Percentiles rank a stretch among this genome's conserved stretches.
Conservation (phyloP, 2,797 vertebrate species). For the Syncerus caffer region DNA sequence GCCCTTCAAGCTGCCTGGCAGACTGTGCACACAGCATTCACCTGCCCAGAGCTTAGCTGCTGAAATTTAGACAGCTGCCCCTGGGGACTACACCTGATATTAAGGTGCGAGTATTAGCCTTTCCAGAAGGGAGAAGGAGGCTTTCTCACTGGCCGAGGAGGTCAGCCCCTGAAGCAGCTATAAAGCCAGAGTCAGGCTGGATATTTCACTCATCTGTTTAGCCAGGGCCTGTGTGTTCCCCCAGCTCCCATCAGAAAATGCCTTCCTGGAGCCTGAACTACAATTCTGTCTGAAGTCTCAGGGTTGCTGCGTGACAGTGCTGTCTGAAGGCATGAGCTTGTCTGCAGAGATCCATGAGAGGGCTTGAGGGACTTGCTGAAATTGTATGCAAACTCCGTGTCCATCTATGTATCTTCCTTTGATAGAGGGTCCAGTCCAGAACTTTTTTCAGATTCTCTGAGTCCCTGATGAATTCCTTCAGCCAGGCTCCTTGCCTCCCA, state of each 20-base stretch:
- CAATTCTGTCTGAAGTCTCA: rapidly evolving
- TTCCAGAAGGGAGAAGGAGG: neutral
- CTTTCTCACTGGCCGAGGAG: neutral
- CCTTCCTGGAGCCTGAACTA: rapidly evolving
- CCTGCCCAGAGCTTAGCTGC: neutral
- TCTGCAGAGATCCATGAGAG: neutral
- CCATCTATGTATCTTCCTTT: neutral
- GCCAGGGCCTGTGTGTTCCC: neutral
- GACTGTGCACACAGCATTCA: neutral
- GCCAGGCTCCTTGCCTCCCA: too few relatives aligned
- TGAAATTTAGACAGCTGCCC: conserved; percentile 7
- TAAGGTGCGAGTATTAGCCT: neutral
- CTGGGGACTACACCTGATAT: neutral
- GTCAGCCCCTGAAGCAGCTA: neutral
- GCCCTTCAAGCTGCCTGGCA: rapidly evolving
- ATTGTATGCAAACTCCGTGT: rapidly evolving
- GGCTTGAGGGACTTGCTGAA: neutral
- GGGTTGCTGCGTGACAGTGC: neutral
- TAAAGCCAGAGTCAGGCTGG: neutral
- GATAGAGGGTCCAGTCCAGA: neutral
- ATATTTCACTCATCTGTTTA: neutral
- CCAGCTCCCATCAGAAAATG: neutral
- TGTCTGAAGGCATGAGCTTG: rapidly evolving
- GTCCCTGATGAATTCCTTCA: neutral
- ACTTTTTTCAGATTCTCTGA: neutral